Conservation (phyloP, 2,888 invertebrate genomes). For the Agriopis aurantiaria region DNA sequence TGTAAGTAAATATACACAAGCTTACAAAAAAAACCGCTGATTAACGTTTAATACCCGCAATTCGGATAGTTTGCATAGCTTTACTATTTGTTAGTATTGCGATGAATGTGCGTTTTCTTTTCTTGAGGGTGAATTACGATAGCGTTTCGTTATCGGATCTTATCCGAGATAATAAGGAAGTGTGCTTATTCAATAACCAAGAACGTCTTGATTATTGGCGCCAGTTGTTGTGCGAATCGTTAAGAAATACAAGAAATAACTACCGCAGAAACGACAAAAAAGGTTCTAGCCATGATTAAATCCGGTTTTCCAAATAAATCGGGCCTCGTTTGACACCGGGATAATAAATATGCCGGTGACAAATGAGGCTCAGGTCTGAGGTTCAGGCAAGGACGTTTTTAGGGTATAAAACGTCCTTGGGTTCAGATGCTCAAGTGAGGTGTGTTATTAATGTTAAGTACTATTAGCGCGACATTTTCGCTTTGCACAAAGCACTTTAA, state of each 20-base stretch:
- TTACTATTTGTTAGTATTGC: constrained; percentile 17
- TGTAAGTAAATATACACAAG: constrained; percentile 22
- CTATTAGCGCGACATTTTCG: too few relatives aligned
- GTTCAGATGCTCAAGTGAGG: too few relatives aligned
- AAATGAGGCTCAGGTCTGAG: too few relatives aligned
- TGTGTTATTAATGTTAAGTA: too few relatives aligned
- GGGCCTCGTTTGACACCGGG: too few relatives aligned
- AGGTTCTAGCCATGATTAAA: too few relatives aligned
- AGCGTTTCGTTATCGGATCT: constrained; percentile 5
- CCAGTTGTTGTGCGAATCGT: background rate
- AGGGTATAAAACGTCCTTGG: too few relatives aligned
- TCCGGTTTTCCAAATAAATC: too few relatives aligned
- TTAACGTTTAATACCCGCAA: constrained; percentile 21
- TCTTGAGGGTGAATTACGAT: constrained; percentile 19
- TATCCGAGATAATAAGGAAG: constrained; percentile 11
- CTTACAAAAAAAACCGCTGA: background rate
- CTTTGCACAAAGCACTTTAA: too few relatives aligned
- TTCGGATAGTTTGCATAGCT: constrained; percentile 18
- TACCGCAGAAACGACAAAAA: too few relatives aligned
- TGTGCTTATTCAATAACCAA: background rate
- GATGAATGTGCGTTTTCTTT: constrained; percentile 18
- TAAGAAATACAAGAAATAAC: background rate
- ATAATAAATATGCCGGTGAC: too few relatives aligned
- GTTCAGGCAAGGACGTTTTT: too few relatives aligned
- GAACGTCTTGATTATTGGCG: background rate